Conservation (phyloP, 2,797 vertebrate species). For the Ibycter americanus region DNA sequence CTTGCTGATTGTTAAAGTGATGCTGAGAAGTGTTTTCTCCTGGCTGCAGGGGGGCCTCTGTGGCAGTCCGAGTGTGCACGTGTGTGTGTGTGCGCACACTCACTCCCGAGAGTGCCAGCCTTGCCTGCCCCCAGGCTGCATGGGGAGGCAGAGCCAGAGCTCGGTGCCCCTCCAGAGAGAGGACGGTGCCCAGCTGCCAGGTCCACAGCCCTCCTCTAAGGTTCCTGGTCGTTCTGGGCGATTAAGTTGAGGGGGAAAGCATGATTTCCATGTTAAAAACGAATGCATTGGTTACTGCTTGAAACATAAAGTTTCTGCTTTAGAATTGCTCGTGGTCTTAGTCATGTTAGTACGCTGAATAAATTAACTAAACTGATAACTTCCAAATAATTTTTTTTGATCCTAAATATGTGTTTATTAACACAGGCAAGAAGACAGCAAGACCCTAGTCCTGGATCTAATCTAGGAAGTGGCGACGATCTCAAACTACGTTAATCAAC, state of each 20-base stretch:
- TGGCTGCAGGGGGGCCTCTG: neutral
- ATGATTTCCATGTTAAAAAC: neutral
- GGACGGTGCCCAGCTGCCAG: neutral
- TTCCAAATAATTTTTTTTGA: neutral
- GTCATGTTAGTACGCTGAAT: neutral
- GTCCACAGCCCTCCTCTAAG: neutral
- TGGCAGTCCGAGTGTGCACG: neutral
- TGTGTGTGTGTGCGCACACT: neutral
- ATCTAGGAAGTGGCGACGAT: constrained; percentile 91
- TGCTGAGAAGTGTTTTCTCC: neutral
- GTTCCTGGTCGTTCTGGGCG: rapidly evolving
- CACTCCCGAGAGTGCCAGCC: neutral
- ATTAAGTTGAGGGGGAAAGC: rapidly evolving
- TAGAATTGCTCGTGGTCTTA: neutral
- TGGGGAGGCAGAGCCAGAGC: neutral
- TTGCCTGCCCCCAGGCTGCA: neutral
- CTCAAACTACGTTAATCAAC: constrained; percentile 90
- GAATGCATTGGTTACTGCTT: neutral
- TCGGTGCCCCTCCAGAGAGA: neutral
- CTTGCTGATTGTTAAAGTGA: neutral
- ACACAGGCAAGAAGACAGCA: constrained; percentile 95
- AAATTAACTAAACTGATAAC: neutral
- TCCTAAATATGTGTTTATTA: neutral
- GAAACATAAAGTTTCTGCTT: neutral
- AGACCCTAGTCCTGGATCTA: constrained; percentile 95